Base-by-base conservation (phyloP, 2,113 vertebrate species). In the Oncorhynchus clarkii region DNA sequence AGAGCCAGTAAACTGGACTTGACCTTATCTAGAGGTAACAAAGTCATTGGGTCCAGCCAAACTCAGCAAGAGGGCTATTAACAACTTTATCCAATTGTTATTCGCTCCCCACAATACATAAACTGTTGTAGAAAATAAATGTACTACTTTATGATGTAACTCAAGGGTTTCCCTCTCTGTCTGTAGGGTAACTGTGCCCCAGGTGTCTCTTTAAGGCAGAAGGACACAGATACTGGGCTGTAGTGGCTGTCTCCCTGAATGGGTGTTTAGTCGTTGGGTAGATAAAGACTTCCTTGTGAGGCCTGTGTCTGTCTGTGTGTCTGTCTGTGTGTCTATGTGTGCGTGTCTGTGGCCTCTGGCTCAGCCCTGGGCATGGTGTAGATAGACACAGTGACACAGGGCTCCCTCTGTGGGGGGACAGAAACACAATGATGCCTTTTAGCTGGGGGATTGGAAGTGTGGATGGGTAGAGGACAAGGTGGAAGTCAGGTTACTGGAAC, bases 401-500 rank as follows among this genome's bases (percentile, higher is more conserved):
- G 75, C 71, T 78, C 76, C 84, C 78, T 90, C 85, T 89, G 86
- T 85, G 76, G 66, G 66, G 51, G 72, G 34, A 76, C 77, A 51
- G 72, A 82, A 74, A 82, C 73, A 92, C 88, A 90, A 85, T 84
- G 74, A 78, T 48, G 65, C 70, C 76, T 87, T 89, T 92, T 87
- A 92, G 71, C 49, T 13, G 71, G 65, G 48, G 24, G 48, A 59
- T 74, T 45, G 39, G 39, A 45, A 45, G 39, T 45, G 39, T 9
- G 39, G 39, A 22, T 7, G 59, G n/a, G 18, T n/a, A 62, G 8
- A 62, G 59, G 59, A 62, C 8, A n/a, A 8, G 59, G n/a, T n/a
- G 59, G n/a, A 22, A 22, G 59, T 5, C 4, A 8, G 59, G 59
- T 9, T n/a, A 62, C 5, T n/a, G 59, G 18, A 22, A 62, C 20